Conservation (phyloP, 1,140 invertebrate species). For the Macrocentrus cingulum region DNA sequence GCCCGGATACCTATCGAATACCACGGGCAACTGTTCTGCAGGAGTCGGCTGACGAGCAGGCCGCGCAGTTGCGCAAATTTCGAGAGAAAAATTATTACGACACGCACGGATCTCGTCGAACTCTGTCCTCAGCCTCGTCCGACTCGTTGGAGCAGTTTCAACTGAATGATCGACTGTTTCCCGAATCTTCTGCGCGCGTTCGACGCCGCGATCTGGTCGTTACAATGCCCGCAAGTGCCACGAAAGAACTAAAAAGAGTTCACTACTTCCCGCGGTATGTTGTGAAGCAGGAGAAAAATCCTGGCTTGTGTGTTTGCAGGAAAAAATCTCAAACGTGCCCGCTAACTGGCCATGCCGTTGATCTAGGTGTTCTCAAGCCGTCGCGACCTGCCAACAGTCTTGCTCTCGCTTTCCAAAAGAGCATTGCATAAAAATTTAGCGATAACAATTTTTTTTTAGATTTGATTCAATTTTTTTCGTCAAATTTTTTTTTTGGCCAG, state of each 20-base stretch:
- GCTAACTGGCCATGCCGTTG: constrained; percentile 43
- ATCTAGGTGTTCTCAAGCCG: constrained; percentile 39
- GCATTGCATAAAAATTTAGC: constrained; percentile 27
- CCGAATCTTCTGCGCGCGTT: constrained; percentile 34
- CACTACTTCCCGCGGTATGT: constrained; percentile 49
- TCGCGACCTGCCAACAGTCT: constrained; percentile 40
- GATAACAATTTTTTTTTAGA: too few species aligned
- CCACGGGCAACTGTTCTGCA: constrained; percentile 10
- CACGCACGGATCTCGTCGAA: constrained; percentile 44
- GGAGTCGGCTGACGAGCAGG: constrained; percentile 19
- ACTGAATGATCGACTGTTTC: constrained; percentile 47
- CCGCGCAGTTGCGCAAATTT: constrained; percentile 38
- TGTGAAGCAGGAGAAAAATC: constrained; percentile 36
- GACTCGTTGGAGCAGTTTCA: constrained; percentile 40
- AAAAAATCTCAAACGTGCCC: constrained; percentile 39
- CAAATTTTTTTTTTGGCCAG: too few species aligned
- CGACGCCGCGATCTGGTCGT: constrained; percentile 38
- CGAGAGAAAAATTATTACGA: constrained; percentile 51
- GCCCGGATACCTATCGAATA: constrained; percentile 9
- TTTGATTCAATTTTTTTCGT: too few species aligned
- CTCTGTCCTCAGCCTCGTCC: constrained; percentile 35
- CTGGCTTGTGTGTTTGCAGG: constrained; percentile 10
- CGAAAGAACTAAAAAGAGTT: constrained; percentile 38
- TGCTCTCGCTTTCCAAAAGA: constrained; percentile 46
- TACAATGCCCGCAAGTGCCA: constrained; percentile 39